Evolutionary conservation across 2,888 invertebrate genomes (phyloP), one percentile per base, ranked within the genome.

Genomic region (Plagodis dolabraria): DNA sequence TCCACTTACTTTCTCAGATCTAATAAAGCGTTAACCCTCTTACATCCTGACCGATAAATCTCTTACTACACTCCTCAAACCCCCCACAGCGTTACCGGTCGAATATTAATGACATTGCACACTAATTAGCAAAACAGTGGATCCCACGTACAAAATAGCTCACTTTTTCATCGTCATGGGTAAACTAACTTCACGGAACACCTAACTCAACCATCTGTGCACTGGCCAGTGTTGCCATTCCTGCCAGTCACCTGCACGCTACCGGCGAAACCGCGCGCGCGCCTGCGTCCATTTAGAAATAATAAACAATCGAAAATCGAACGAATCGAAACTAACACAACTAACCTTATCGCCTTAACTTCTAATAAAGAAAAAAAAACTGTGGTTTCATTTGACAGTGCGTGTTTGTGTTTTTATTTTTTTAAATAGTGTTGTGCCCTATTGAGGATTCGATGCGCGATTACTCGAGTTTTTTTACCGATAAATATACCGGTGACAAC

Each of bases 211-310:
- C 58, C 59, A 60, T 60, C 60, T 55, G 60, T 44, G 36, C 53
- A 22, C 43, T 42, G 44, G 43, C 43, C 48, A 50, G 43, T 46
- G 44, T 35, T 38, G 44, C 52, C 49, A 71, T 71, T 71, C 59
- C 68, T 53, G 79, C 80, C 91, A 92, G 92, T 92, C 91, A 90
- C 91, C 92, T 92, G 92, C 81, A 75, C 82, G 85, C 86, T 75
- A 75, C 83, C 87, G 87, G 79, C 76, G 72, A 67, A 69, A 72
- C 74, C 86, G 88, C 88, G 80, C 90, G 89, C 87, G 87, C 72
- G 72, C 74, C 74, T 59, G 75, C 73, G 74, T 70, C 55, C 68
- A 70, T 54, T 68, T 43, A 50, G 67, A 70, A 63, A 70, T 78
- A 80, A 72, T 43, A 71, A 72, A 71, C 81, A 80, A 59, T 50